Conservation (phyloP, 1,140 invertebrate genomes). For the Trinorchestia longiramus region DNA sequence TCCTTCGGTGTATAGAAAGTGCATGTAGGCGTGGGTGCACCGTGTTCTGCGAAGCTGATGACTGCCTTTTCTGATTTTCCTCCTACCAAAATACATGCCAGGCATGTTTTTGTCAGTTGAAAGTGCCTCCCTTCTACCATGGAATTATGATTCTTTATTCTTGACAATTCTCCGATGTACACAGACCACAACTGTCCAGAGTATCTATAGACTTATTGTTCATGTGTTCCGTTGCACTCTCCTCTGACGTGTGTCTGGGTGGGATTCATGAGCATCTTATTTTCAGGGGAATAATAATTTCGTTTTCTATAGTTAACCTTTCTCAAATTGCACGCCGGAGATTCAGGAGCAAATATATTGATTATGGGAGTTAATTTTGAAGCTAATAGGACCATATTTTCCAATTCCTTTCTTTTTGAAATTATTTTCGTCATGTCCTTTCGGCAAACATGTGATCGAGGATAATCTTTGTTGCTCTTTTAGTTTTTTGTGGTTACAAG, state of each 20-base stretch:
- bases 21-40: background rate
- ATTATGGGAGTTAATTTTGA: background rate
- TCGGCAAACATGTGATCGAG: background rate
- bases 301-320: background rate
- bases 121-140: background rate
- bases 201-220: background rate
- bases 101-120: background rate
- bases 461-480: background rate
- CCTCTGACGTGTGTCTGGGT: background rate
- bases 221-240: background rate
- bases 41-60: background rate
- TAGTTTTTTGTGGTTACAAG: background rate
- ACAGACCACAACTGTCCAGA: background rate
- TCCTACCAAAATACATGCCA: background rate
- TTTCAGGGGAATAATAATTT: background rate
- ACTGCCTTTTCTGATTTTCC: background rate
- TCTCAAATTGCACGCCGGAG: background rate
- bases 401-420: background rate
- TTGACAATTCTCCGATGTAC: background rate
- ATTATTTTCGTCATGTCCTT: background rate
- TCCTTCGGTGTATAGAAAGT: background rate
- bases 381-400: background rate
- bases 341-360: background rate
- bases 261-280: background rate
- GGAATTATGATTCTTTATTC: background rate